Base-by-base conservation (phyloP, 1,140 invertebrate genomes). In the Camponotus vicinus region DNA sequence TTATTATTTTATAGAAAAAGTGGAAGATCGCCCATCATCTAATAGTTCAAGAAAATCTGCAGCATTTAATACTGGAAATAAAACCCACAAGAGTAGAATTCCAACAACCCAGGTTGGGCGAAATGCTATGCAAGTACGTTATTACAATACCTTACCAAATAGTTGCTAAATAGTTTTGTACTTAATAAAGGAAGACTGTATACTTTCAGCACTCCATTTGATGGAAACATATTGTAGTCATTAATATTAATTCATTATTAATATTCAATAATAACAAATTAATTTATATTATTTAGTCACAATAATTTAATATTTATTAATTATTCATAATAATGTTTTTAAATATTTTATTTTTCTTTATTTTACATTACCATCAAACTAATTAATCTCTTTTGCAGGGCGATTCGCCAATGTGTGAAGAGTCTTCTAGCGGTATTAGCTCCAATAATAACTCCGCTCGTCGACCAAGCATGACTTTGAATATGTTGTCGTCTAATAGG, bases 101-200 rank as follows among this genome's bases (percentile, higher is more conserved):
- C 78, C 86, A 34, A 67, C 64, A 8, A 79, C 32, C n/a, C 71
- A 67, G 13, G 52, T 67, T 4, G 83, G 59, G n/a, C 71, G 64
- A 55, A 52, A 34, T 61, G 57, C 63, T 18, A 18, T 15, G 42
- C 59, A 79, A 21, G 90, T 90, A 84, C 42, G 80, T 90, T 83
- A 45, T 42, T 40, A 32, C 13, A 27, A 69, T 45, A 15, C 11
- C 32, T 49, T 45, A 3, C 21, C 42, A 45, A 69, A 69, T 69
- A 69, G 21, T 42, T 59, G 9, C 9, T 18, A 70, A 80, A 80
- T 55, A 59, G n/a, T 27, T 70, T 55, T 32, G 7, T 8, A 0
- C 15, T 15, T 78, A 78, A 67, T 21, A 52, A 9, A 34, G 18
- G 0, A 18, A n/a, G 8, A 32, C 37, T 57, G 18, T 21, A 63